These are phyloP conservation scores for Aleiodes alternator DNA, from an alignment of 2,888 invertebrate species.

Conservation along the genomic window DNA sequence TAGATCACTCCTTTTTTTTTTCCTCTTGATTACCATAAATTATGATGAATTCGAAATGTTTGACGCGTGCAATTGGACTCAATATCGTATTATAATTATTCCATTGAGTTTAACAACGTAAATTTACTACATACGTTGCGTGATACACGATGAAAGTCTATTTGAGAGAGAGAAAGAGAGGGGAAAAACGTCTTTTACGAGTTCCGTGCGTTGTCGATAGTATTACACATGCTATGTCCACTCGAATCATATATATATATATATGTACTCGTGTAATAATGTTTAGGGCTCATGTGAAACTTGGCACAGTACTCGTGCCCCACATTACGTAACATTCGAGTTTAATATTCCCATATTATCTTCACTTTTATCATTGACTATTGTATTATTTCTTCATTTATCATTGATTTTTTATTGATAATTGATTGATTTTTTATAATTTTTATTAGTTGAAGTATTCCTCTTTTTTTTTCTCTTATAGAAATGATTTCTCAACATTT, in stretches of 20 bases:
- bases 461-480: too few species aligned
- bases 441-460: too few species aligned
- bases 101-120: slow-evolving; percentile 20
- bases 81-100: background rate
- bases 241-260: background rate
- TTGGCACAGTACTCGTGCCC: slow-evolving; percentile 3
- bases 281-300: slow-evolving; percentile 3
- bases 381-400: too few species aligned
- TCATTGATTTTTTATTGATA: background rate
- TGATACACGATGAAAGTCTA: background rate
- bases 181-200: slow-evolving; percentile 4
- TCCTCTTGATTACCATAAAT: too few species aligned
- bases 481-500: too few species aligned
- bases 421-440: background rate
- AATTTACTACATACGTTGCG: background rate
- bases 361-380: slow-evolving; percentile 4
- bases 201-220: slow-evolving; percentile 22
- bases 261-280: background rate
- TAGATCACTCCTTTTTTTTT: too few species aligned
- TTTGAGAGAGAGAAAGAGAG: background rate
- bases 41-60: too few species aligned
- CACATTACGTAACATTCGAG: slow-evolving; percentile 22
- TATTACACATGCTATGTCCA: slow-evolving; percentile 11
- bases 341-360: background rate
- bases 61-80: background rate